Percentiles rank a stretch among this genome's conserved stretches.
phyloP scores from a whole-genome alignment of 2,888 invertebrate genomes.

The Phalangium opilio region DNA sequence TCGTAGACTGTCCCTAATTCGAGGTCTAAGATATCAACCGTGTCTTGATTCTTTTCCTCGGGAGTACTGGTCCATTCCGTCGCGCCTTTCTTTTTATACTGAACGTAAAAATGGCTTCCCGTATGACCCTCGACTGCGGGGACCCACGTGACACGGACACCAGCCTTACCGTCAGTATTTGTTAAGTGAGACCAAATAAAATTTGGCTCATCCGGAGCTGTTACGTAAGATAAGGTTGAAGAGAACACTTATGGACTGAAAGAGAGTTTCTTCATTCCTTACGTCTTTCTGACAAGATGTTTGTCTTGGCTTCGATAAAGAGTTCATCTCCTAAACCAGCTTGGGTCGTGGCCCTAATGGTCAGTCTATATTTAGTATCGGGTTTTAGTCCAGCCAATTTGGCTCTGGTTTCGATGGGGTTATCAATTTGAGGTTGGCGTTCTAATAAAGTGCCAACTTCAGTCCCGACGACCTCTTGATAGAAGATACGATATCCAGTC shows the following conservation, averaged over 20 bases:
- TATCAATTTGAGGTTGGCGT: conserved; percentile 57
- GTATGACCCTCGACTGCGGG: conserved; percentile 62
- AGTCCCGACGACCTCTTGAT: conserved; percentile 47
- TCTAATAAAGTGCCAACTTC: conserved; percentile 37
- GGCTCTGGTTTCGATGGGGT: conserved; percentile 58
- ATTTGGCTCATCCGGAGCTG: conserved; percentile 37
- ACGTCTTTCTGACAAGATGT: conserved; percentile 32
- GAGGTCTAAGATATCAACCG: conserved; percentile 54
- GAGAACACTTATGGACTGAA: not conserved
- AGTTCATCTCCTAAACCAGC: conserved; percentile 62
- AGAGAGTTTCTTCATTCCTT: conserved; percentile 2
- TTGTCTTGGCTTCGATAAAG: conserved; percentile 65
- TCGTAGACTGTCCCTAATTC: conserved; percentile 70
- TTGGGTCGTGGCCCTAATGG: conserved; percentile 66
- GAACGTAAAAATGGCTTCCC: conserved; percentile 80
- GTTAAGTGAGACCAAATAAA: conserved; percentile 51
- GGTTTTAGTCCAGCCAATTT: conserved; percentile 70
- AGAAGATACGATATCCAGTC: conserved; percentile 82
- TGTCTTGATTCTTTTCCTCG: conserved; percentile 50
- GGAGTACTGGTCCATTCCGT: conserved; percentile 46
- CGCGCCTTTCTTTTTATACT: conserved; percentile 43
- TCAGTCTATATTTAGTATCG: conserved; percentile 62
- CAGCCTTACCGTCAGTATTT: conserved; percentile 53
- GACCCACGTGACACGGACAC: conserved; percentile 61
- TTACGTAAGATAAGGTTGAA: not conserved